Base-by-base conservation (phyloP, 2,113 vertebrate genomes). In the Variabilichromis moorii region DNA sequence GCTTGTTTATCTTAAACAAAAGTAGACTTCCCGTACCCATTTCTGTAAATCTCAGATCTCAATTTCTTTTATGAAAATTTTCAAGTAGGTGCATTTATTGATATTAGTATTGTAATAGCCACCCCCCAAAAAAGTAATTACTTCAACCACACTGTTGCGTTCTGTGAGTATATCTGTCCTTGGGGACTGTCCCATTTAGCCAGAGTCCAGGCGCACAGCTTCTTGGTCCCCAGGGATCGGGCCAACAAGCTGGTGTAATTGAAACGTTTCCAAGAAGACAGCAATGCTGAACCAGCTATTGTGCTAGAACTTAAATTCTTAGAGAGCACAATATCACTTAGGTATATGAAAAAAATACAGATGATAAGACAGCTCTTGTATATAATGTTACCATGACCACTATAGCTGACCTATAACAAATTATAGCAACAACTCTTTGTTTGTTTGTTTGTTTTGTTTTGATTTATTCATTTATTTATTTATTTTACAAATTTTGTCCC, bases 201-300 rank as follows among this genome's bases (percentile, higher is more conserved):
- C 86, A 90, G 61, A 91, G 91, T 89, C 83, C 83, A 79, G 89
- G 21, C 87, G 87, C 84, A 83, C 92, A 94, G 92, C 91, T 91
- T 90, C 88, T 68, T 28, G 78, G 24, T 87, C 92, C 86, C 84
- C 57, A 40, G 93, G 84, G 91, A 91, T 24, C 7, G 33, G 33
- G 79, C 73, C 85, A 89, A 83, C 85, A 82, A 61, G 84, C 88
- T 86, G 81, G 16, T 83, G 90, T 82, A 93, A 94, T 76, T 88
- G 93, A 94, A 88, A 91, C 37, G 51, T 90, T 86, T 91, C 66
- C 37, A 80, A 53, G 76, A 89, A 45, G 86, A 92, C 80, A 82
- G 80, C 71, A 37, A 45, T 21, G 35, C 83, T 82, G 47, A 47
- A 33, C 71, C 40, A 47, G 45, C n/a, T 19, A 71, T 57, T n/a